phyloP scores from a whole-genome alignment of 2,888 invertebrate genomes.

The Prosopocoilus inquinatus region DNA sequence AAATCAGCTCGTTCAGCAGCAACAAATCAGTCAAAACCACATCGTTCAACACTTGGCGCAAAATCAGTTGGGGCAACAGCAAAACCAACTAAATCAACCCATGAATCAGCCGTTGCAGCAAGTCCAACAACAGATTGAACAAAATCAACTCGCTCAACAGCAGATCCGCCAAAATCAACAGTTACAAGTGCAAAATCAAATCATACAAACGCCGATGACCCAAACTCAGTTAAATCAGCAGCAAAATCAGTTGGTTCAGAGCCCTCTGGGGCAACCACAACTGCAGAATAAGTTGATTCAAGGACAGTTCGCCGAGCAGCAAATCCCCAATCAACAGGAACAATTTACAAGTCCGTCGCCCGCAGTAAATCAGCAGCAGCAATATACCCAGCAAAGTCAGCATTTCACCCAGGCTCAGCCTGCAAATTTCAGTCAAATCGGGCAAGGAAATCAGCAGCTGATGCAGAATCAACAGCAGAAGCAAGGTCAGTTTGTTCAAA shows the following conservation, averaged over 20 bases:
- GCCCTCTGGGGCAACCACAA: constrained; percentile 27
- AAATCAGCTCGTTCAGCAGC: constrained; percentile 9
- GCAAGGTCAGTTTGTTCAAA: constrained; percentile 24
- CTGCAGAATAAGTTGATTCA: constrained; percentile 25
- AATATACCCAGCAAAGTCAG: constrained; percentile 16
- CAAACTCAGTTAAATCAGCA: constrained; percentile 28
- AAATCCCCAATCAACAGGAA: constrained; percentile 23
- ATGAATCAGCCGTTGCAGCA: constrained; percentile 17
- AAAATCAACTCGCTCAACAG: constrained; percentile 21
- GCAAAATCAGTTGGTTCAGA: not conserved
- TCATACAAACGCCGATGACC: constrained; percentile 19
- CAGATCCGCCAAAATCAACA: constrained; percentile 26
- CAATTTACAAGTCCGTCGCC: constrained; percentile 49
- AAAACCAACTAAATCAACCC: constrained; percentile 22
- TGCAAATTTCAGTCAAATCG: constrained; percentile 15
- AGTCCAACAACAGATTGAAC: constrained; percentile 10
- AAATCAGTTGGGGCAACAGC: constrained; percentile 24
- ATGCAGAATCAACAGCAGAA: constrained; percentile 46
- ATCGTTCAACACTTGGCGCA: constrained; percentile 26
- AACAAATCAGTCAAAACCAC: constrained; percentile 7
- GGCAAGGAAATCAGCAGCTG: constrained; percentile 39
- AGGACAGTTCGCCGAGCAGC: constrained; percentile 23
- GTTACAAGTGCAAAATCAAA: constrained; percentile 36
- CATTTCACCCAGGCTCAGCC: constrained; percentile 19
- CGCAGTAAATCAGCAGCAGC: constrained; percentile 14